Conservation (phyloP, 1,140 invertebrate genomes). For the Himalopsyche phryganea region DNA sequence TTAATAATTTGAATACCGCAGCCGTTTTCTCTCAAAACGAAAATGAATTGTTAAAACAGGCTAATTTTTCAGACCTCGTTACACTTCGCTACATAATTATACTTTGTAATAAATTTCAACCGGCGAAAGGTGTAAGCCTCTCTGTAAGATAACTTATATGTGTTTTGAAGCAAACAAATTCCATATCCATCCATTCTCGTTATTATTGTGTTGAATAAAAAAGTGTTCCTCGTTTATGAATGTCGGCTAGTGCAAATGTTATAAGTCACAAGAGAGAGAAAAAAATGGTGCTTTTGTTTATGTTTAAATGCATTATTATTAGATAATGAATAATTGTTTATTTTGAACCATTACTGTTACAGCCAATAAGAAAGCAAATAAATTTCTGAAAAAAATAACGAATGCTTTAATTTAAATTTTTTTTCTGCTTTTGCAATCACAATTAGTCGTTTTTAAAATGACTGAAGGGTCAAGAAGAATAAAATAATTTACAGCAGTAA, state of each 20-base stretch:
- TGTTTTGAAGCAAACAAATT: neutral
- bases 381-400: constrained; percentile 1
- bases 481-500: too few relatives aligned
- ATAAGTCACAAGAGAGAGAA: constrained; percentile 14
- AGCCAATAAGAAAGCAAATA: constrained; percentile 20
- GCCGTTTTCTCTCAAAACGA: neutral
- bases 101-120: neutral
- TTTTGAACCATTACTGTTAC: constrained; percentile 26
- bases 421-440: too few relatives aligned
- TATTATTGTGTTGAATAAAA: neutral
- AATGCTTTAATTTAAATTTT: neutral
- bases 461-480: too few relatives aligned
- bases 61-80: too few relatives aligned
- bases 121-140: too few relatives aligned
- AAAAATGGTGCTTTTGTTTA: constrained; percentile 29
- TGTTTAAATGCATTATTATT: constrained; percentile 24
- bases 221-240: constrained; percentile 4
- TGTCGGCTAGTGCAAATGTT: constrained; percentile 3
- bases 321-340: constrained; percentile 10
- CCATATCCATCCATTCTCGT: neutral
- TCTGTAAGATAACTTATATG: neutral
- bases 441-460: too few relatives aligned
- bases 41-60: neutral
- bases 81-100: neutral
- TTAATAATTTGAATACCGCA: too few relatives aligned